Base-by-base conservation (phyloP, 2,113 vertebrate genomes). In the Tachycineta bicolor region DNA sequence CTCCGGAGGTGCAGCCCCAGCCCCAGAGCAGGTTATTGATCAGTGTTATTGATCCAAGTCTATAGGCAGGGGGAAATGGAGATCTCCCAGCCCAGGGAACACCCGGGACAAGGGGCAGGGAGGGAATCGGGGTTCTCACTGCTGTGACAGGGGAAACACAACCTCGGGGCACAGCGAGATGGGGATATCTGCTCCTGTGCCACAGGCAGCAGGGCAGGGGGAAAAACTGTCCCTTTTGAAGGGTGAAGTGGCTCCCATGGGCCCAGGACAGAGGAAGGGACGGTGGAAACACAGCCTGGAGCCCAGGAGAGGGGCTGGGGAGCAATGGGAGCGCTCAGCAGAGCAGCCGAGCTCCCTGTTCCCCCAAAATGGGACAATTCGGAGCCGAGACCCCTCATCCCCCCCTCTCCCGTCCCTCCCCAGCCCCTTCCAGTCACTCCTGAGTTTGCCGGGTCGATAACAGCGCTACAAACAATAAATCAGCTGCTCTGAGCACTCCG, bases 141-240 rank as follows among this genome's bases (percentile, higher is more conserved):
- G 47, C 73, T 20, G 0, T 12, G 37, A 5, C 11, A 12, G 34
- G 28, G 5, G 4, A 34, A 22, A 53, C 18, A 10, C 16, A 55
- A n/a, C 22, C 63, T 56, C 26, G 24, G n/a, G 33, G 31, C 46
- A 9, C 47, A 13, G 81, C 1, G 33, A 56, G 29, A 3, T 15
- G 21, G 21, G 58, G 31, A 19, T 10, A 14, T 7, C 78, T 44
- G 28, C 46, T n/a, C 50, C 44, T 44, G 25, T 4, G 9, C 63
- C 43, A 21, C 53, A 18, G 56, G 77, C 19, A 63, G 47, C 31
- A 41, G 49, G 31, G 44, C 46, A 1, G 2, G 47, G 25, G 33
- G 4, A 1, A 2, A 26, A 46, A n/a, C 1, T 1, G 4, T 23
- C 58, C 23, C 23, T 56, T 68, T 34, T 11, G 19, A 10, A 4